Conservation (phyloP, 2,888 invertebrate species). For the Chouioia cunea region DNA sequence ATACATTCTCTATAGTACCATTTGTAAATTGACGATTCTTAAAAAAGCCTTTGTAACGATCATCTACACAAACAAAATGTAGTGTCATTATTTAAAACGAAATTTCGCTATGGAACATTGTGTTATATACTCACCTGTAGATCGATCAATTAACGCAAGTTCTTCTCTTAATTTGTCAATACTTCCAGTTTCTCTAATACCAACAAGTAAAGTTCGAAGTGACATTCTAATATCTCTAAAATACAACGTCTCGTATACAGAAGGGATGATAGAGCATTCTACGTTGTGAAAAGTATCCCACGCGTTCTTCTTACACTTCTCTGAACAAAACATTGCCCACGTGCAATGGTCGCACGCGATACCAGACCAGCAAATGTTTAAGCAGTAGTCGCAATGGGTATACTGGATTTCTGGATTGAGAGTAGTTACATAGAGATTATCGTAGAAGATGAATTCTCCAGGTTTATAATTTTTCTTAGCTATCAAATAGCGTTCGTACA, state of each 20-base stretch:
- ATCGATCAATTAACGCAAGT: not conserved
- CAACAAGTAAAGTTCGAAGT: constrained; percentile 69
- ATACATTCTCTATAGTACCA: too few relatives aligned
- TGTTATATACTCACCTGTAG: not conserved
- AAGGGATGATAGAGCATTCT: constrained; percentile 76
- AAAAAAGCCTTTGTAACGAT: not conserved
- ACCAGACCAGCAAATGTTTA: constrained; percentile 72
- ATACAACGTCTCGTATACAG: constrained; percentile 60
- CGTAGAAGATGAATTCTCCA: constrained; percentile 83
- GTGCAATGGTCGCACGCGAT: constrained; percentile 77
- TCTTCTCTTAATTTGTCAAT: constrained; percentile 50
- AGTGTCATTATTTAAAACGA: not conserved
- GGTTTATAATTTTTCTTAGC: constrained; percentile 77
- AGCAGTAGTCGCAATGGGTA: constrained; percentile 79
- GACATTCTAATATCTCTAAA: constrained; percentile 46
- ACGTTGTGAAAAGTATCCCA: constrained; percentile 79
- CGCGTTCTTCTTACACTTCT: constrained; percentile 75
- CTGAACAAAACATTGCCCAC: constrained; percentile 77
- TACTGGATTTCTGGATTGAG: constrained; percentile 71
- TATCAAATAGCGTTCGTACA: constrained; percentile 79
- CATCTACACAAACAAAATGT: not conserved
- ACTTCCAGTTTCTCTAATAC: constrained; percentile 65
- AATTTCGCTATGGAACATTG: not conserved
- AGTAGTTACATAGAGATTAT: constrained; percentile 79
- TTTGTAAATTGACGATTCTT: too few relatives aligned